These are phyloP conservation scores for Seira ritae DNA, from an alignment of 2,888 invertebrate species.

Conservation along the genomic window DNA sequence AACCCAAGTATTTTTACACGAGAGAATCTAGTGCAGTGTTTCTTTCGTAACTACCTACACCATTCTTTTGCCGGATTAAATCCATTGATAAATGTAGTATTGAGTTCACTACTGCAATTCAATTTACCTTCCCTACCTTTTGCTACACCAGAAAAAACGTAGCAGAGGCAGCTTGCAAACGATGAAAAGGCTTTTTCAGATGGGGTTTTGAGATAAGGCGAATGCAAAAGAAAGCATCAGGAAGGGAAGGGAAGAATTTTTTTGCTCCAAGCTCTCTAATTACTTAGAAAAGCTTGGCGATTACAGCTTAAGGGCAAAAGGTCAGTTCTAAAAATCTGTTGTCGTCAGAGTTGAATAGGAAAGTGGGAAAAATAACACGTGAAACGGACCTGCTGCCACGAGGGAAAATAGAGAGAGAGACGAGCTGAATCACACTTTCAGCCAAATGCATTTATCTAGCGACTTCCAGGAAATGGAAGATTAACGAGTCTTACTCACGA, in stretches of 20 bases:
- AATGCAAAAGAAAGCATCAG: conserved; percentile 1
- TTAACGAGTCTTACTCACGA: conserved; percentile 65
- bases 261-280: conserved; percentile 4
- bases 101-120: background rate
- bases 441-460: conserved; percentile 44
- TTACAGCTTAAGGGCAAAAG: conserved; percentile 3
- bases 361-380: conserved; percentile 16
- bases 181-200: background rate
- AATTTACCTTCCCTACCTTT: background rate
- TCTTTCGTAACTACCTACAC: background rate
- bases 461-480: conserved; percentile 65
- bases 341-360: background rate
- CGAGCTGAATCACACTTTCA: conserved; percentile 25
- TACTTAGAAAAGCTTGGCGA: background rate
- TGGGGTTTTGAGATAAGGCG: conserved; percentile 7
- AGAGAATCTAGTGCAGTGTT: background rate
- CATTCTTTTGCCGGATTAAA: background rate
- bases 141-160: background rate
- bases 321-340: background rate
- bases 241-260: conserved; percentile 7
- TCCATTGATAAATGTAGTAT: background rate
- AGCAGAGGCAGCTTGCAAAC: background rate
- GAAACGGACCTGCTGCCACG: conserved; percentile 12
- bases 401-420: background rate
- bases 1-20: background rate